Base-by-base conservation (phyloP, 2,888 invertebrate species). In the Metacarcinus magister region DNA sequence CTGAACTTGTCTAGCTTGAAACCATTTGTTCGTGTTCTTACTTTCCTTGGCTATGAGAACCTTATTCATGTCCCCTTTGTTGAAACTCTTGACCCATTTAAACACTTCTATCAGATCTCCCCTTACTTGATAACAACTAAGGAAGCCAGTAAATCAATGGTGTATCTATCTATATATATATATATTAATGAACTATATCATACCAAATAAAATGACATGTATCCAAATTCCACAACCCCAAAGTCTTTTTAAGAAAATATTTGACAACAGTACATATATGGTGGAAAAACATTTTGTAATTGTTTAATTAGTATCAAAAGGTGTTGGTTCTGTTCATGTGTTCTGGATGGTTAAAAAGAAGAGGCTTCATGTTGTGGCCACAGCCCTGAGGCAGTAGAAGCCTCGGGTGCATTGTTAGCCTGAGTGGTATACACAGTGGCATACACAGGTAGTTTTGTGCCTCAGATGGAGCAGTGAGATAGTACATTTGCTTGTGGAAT, bases 381-480 rank as follows among this genome's bases (percentile, higher is more conserved):
- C 75, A 75, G 75, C 28, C 75, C 28, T 8, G 7, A 10, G 75
- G 28, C 8, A 10, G 75, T 10, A 28, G n/a, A n/a, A 75, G 28
- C 28, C 5, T n/a, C 67, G 23, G 67, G 67, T 75, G 67, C n/a
- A n/a, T 23, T 75, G 67, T 23, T 75, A n/a, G 28, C 28, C 28
- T 5, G 16, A 28, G 75, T 75, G 75, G 75, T 75, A 28, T n/a
- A 8, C 10, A 28, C n/a, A 28, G 75, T n/a, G 75, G 75, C 75
- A 28, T n/a, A 39, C 87, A 87, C 87, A 32, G 39, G 39, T 39
- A 87, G 87, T 87, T 39, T 39, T 87, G 39, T 87, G 87, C 87
- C 87, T 87, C 87, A 87, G 39, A 87, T 32, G 39, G 87, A 87
- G 87, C 39, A 39, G 87, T 32, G 87, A 16, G 87, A n/a, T 32